Percentiles rank a stretch among this genome's conserved stretches.
phyloP scores from a whole-genome alignment of 2,113 vertebrate species.

The Dicerorhinus sumatrensis region DNA sequence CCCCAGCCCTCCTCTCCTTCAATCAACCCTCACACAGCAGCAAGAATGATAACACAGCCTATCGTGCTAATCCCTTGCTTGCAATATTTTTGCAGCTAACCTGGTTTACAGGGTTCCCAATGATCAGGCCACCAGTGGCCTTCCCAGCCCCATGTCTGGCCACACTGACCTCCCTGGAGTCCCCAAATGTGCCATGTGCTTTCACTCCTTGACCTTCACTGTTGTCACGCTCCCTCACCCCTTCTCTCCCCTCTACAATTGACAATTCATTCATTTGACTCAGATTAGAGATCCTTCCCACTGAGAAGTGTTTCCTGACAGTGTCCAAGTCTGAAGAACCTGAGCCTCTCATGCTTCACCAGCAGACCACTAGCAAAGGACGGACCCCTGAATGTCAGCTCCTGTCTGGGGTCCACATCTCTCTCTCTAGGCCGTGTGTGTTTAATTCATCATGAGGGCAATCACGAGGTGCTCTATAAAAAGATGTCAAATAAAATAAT shows the following conservation, averaged over 20 bases:
- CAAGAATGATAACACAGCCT: neutral
- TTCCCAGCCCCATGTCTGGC: accelerated
- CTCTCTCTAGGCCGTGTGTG: no score
- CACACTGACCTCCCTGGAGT: neutral
- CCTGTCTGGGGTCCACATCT: neutral
- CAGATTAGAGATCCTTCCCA: neutral
- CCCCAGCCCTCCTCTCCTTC: no score
- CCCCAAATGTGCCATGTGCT: accelerated
- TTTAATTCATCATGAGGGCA: neutral
- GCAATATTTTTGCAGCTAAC: neutral
- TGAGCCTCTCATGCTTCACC: accelerated
- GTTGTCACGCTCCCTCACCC: neutral
- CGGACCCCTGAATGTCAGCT: accelerated
- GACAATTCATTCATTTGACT: neutral
- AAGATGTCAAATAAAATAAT: neutral
- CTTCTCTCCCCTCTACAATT: accelerated
- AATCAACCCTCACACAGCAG: neutral
- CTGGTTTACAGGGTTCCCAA: neutral
- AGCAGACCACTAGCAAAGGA: neutral
- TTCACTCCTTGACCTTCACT: neutral
- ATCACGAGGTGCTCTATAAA: neutral
- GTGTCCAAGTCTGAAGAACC: accelerated
- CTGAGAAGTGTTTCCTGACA: neutral
- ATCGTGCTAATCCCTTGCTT: accelerated
- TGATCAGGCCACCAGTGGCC: neutral